These are phyloP conservation scores for Rhynchomys soricoides DNA, from an alignment of 2,113 vertebrate species.

Conservation along the genomic window DNA sequence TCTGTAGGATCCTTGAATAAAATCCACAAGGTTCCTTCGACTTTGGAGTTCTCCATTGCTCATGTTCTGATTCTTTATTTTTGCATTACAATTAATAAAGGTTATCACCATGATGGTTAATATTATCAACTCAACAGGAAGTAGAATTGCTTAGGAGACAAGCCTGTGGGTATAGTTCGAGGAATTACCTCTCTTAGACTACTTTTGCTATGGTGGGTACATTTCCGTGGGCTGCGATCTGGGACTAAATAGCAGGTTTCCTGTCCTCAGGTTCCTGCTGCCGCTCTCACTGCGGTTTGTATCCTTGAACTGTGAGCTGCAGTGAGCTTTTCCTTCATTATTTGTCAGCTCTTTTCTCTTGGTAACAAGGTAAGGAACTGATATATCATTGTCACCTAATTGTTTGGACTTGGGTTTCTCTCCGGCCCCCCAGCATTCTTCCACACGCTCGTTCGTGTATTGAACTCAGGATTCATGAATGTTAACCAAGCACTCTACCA, in stretches of 20 bases:
- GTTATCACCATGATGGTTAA: not conserved
- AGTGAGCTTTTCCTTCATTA: not conserved
- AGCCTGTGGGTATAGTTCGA: not conserved
- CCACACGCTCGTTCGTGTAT: no score
- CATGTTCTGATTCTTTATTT: not conserved
- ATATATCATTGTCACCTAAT: not conserved
- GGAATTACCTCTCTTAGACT: not conserved
- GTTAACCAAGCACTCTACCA: not conserved
- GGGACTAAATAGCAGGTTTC: not conserved
- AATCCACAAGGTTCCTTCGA: not conserved
- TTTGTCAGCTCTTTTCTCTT: not conserved
- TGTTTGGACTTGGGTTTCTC: not conserved
- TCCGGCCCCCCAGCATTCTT: no score
- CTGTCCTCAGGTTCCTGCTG: not conserved
- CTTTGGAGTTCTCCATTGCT: not conserved
- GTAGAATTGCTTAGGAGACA: not conserved
- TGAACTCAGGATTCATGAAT: not conserved
- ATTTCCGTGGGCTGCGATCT: not conserved
- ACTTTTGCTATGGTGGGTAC: not conserved
- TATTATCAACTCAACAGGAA: not conserved
- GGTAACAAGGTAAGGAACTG: not conserved
- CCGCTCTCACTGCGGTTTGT: not conserved
- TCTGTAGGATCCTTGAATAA: not conserved
- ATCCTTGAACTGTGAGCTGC: not conserved
- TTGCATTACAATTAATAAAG: not conserved